Evolutionary conservation across 1,140 invertebrate species (phyloP), one percentile per base, ranked within the genome.

Genomic region (Sitodiplosis mosellana): DNA sequence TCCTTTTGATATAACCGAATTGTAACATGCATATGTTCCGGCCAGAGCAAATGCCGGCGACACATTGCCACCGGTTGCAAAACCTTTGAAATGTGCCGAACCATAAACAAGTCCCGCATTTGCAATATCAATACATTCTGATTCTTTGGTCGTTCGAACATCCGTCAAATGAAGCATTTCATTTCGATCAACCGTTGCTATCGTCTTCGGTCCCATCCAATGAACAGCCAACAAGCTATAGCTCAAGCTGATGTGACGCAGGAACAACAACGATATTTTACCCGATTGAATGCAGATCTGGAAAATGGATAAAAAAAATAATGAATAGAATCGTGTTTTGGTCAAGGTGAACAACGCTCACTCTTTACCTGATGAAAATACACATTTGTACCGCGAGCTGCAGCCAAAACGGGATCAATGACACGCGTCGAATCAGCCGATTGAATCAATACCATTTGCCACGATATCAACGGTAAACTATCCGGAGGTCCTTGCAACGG

Each of bases 61-160:
- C 1, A 79, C 77, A 49, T 75, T 72, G 1, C 77, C 77, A 1
- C 77, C 77, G 0, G 76, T 75, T 52, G 80, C 81, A 49, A 85
- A 69, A 1, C 87, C 90, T 67, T 96, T 94, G 58, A 94, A 97
- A 68, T 92, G 86, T 54, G 87, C 87, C 21, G 86, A 89, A 21
- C 80, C 79, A 64, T 95, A 96, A 0, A 94, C 87, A 33, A 97
- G 71, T 48, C 87, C 81, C 14, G 89, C 82, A 54, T 78, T 75
- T 33, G 80, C 82, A 51, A 92, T 68, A 64, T 93, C 87, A 43
- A 89, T 65, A 27, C 76, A 74, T 65, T 90, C 84, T n/a, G 86
- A 67, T 61, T 87, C 81, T 56, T 85, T 78, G 55, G 88, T 83
- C 1, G 83, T 81, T 48, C 87, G 73, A 15, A 94, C 89, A 60